These are phyloP conservation scores for Urophycis tenuis DNA, from an alignment of 2,797 vertebrate species.

Conservation along the genomic window DNA sequence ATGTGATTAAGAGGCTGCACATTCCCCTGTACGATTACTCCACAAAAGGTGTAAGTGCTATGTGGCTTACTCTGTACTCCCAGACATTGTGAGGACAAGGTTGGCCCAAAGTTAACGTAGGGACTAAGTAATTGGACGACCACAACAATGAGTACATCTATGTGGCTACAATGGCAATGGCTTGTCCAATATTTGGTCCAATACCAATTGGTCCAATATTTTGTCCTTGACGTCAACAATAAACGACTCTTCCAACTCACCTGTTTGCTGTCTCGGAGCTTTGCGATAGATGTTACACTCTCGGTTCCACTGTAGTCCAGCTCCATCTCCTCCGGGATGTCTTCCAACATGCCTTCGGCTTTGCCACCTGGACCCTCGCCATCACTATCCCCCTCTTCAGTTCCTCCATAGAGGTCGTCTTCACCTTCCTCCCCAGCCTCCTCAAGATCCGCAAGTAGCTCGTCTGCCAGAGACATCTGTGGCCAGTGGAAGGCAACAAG, in stretches of 20 bases:
- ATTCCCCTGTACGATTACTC: no score
- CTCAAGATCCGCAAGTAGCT: slow-evolving; percentile 87
- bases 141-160: no score
- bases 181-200: no score
- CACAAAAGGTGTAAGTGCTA: no score
- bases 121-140: no score
- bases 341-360: slow-evolving; percentile 67
- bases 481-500: neutral
- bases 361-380: slow-evolving; percentile 53
- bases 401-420: slow-evolving; percentile 70
- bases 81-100: no score
- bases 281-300: slow-evolving; percentile 83
- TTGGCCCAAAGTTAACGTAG: no score
- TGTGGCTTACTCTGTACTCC: no score
- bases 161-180: no score
- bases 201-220: no score
- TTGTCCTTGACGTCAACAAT: no score
- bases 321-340: slow-evolving; percentile 88
- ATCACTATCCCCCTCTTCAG: slow-evolving; percentile 66
- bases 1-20: no score
- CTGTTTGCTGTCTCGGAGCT: slow-evolving; percentile 85
- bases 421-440: slow-evolving; percentile 78
- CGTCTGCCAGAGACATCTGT: slow-evolving; percentile 89
- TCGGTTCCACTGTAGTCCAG: slow-evolving; percentile 81
- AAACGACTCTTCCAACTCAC: slow-evolving; percentile 53